Conservation (phyloP, 2,888 invertebrate species). For the Drosophila fulvimacula region DNA sequence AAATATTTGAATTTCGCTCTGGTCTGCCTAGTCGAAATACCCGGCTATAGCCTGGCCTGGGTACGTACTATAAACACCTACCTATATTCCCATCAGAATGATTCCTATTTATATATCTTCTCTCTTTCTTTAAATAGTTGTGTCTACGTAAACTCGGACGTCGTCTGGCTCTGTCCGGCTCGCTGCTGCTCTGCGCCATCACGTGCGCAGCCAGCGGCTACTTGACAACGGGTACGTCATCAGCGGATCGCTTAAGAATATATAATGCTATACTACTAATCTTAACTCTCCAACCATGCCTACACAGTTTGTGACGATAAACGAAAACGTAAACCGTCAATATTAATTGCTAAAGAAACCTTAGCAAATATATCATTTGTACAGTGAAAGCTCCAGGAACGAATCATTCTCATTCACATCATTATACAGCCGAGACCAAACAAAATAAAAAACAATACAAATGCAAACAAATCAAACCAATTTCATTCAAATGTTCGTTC, state of each 20-base stretch:
- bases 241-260: background rate
- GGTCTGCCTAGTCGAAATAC: constrained; percentile 87
- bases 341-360: background rate
- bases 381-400: background rate
- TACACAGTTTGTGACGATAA: constrained; percentile 63
- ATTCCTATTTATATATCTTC: constrained; percentile 2
- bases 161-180: constrained; percentile 85
- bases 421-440: no score
- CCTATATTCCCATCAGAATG: background rate
- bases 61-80: constrained; percentile 53
- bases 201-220: constrained; percentile 87
- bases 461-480: no score
- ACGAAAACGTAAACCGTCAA: constrained; percentile 63
- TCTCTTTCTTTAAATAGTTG: constrained; percentile 79
- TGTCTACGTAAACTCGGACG: constrained; percentile 86
- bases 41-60: constrained; percentile 86
- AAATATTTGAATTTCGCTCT: constrained; percentile 89
- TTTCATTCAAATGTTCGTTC: background rate
- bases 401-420: no score
- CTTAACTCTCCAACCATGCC: constrained; percentile 34
- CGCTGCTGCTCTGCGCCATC: constrained; percentile 86
- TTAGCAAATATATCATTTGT: background rate
- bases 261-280: background rate
- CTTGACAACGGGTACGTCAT: constrained; percentile 84
- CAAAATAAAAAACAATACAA: no score